Evolutionary conservation across 2,797 vertebrate genomes (phyloP).

Genomic region (Mallotus villosus): DNA sequence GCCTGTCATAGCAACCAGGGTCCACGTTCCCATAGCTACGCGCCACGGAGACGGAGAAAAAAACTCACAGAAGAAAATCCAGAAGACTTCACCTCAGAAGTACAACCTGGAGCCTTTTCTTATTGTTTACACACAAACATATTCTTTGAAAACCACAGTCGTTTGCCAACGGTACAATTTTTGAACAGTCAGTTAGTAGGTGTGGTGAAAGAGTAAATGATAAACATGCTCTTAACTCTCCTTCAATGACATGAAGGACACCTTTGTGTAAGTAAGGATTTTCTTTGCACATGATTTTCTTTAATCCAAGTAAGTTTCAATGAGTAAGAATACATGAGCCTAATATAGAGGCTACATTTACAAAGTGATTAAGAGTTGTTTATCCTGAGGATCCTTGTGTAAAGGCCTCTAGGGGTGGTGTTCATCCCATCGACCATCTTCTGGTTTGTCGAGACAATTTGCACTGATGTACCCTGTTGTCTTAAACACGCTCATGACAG

Average conservation of each 20-base stretch:
- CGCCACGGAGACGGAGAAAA: not conserved
- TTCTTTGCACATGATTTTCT: not conserved
- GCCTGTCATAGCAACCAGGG: no score
- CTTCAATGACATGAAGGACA: not conserved
- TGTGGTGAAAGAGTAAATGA: no score
- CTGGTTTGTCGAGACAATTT: conserved; percentile 44
- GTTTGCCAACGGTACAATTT: not conserved
- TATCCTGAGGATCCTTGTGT: conserved; percentile 8
- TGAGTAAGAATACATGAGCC: not conserved
- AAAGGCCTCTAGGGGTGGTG: no score
- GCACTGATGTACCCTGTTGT: conserved; percentile 66
- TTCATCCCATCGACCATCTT: no score
- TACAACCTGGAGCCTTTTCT: not conserved
- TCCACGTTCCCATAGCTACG: no score
- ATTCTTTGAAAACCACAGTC: not conserved
- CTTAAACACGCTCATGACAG: conserved; percentile 42
- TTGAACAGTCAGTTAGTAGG: not conserved
- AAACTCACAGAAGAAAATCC: conserved; percentile 10
- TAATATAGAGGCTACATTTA: not conserved
- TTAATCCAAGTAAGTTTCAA: not conserved
- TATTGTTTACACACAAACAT: not conserved
- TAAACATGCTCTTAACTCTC: not conserved
- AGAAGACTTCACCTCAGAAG: conserved; percentile 14
- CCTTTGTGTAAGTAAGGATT: not conserved
- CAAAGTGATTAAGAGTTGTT: not conserved